phyloP scores from a whole-genome alignment of 1,140 invertebrate genomes.

The Orchesella cincta region DNA sequence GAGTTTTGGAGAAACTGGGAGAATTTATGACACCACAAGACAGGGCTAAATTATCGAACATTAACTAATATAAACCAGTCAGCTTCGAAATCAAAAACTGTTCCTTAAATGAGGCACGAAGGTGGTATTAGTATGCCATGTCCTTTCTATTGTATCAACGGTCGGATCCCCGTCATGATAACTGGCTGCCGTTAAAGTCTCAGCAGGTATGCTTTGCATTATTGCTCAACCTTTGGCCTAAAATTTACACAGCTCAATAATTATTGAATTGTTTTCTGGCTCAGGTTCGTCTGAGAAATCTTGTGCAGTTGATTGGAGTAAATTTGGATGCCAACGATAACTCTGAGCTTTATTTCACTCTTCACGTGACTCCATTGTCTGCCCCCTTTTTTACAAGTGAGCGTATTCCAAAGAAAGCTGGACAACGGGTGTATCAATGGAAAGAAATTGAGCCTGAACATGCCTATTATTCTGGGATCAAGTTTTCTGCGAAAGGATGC shows the following conservation, averaged over 20 bases:
- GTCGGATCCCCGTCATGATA: conserved; percentile 48
- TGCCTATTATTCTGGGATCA: conserved; percentile 51
- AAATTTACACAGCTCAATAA: not conserved
- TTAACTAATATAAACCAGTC: no score
- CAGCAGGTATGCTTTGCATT: conserved; percentile 50
- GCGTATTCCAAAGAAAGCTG: conserved; percentile 67
- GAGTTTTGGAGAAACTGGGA: no score
- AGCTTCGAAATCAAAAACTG: no score
- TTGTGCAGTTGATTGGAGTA: conserved; percentile 69
- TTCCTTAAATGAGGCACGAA: no score
- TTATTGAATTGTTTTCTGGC: conserved; percentile 51
- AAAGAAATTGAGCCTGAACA: conserved; percentile 63
- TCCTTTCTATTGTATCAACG: conserved; percentile 49
- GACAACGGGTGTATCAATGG: conserved; percentile 62
- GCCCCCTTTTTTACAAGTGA: conserved; percentile 87
- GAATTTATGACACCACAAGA: no score
- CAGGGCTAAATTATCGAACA: no score
- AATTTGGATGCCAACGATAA: conserved; percentile 58
- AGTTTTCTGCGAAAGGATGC: conserved; percentile 52
- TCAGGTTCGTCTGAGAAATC: conserved; percentile 69
- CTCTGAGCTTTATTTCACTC: conserved; percentile 66
- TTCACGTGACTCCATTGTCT: conserved; percentile 76
- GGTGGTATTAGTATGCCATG: conserved; percentile 44
- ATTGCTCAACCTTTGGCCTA: not conserved
- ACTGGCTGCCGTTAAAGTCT: conserved; percentile 52